Percentiles rank a stretch among this genome's conserved stretches.
phyloP scores from a whole-genome alignment of 2,888 invertebrate species.

The Drosophila fungiperda region DNA sequence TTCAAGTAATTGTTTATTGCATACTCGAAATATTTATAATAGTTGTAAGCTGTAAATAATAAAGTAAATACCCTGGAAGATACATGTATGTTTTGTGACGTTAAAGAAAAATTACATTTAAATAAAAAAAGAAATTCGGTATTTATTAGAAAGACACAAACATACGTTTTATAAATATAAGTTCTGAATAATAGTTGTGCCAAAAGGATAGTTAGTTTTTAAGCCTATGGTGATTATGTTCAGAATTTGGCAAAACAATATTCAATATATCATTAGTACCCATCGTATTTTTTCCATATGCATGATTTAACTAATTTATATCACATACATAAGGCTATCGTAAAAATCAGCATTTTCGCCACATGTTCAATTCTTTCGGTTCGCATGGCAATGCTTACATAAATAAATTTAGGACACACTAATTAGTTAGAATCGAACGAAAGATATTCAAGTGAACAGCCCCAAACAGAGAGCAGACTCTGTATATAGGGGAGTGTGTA shows the following conservation, averaged over 20 bases:
- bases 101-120: no score
- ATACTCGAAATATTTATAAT: no score
- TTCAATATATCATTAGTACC: no score
- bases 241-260: no score
- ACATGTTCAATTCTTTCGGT: background rate
- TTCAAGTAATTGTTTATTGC: background rate
- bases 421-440: constrained; percentile 1
- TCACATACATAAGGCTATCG: background rate
- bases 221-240: no score
- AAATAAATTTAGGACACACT: constrained; percentile 4
- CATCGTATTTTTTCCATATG: background rate
- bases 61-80: no score
- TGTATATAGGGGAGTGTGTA: background rate
- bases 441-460: background rate
- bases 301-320: background rate
- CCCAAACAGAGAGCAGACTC: background rate
- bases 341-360: background rate
- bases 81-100: no score
- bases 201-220: no score
- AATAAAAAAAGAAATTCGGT: no score
- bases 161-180: background rate
- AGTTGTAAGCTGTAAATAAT: no score
- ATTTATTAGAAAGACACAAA: background rate
- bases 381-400: background rate
- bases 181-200: no score